Base-by-base conservation (phyloP, 2,797 vertebrate genomes). In the Streptopelia turtur region DNA sequence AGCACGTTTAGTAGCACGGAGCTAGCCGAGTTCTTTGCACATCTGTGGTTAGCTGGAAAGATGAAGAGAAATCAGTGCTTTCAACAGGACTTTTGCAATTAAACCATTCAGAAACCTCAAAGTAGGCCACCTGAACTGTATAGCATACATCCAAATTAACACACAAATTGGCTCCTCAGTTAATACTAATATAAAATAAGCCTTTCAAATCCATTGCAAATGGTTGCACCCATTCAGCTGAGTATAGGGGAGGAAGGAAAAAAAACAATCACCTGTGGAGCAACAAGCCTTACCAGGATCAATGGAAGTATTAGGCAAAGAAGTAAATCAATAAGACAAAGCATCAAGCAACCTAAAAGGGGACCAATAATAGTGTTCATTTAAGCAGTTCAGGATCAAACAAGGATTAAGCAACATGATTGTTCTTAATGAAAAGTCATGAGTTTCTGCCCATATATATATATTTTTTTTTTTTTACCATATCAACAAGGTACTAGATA, bases 221-320 rank as follows among this genome's bases (percentile, higher is more conserved):
- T 55, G 72, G 50, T 35, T 87, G 61, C 41, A 91, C 64, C 41
- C 87, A 68, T 72, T 94, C 87, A 89, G 89, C 61, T 39, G 65
- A 93, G 52, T n/a, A 88, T 8, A 57, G 45, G 8, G 52, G 18
- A 90, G 71, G 55, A 86, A 91, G 35, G 56, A 47, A 60, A 55
- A n/a, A 50, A 81, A 80, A 83, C 13, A 76, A n/a, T 52, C 66
- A 91, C 89, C 95, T 96, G 87, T 74, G 95, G 87, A 97, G 59
- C 70, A 95, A 88, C 28, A 88, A 93, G 59, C 45, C 94, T 93
- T 94, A 94, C 95, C 94, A 94, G 83, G 70, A 93, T 70, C 95
- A 90, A 72, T 10, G 83, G 91, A 70, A 87, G 69, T 13, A 59
- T 72, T 85, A 96, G 85, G 74, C 85, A 95, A 94, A 90, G 85